phyloP scores from a whole-genome alignment of 2,888 invertebrate genomes.

The Plutella xylostella region DNA sequence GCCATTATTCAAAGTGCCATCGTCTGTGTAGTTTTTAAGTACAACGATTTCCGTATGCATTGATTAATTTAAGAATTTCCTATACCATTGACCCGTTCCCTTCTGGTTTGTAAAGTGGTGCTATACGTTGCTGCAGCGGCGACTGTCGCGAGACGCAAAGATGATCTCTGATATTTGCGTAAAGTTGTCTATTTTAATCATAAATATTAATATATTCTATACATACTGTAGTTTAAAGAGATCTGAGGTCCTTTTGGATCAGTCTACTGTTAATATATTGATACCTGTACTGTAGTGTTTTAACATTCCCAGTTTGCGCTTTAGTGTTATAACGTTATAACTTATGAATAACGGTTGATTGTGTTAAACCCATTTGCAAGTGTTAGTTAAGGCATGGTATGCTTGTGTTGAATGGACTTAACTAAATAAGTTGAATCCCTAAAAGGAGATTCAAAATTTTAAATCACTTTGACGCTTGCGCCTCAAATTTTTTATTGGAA shows the following conservation, averaged over 20 bases:
- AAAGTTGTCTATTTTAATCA: slow-evolving; percentile 42
- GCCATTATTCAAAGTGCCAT: slow-evolving; percentile 68
- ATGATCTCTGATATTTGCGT: slow-evolving; percentile 56
- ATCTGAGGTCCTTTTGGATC: slow-evolving; percentile 27
- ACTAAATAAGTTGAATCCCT: too few relatives aligned
- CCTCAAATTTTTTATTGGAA: too few relatives aligned
- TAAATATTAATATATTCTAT: slow-evolving; percentile 47
- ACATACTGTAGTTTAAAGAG: slow-evolving; percentile 39
- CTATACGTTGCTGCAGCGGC: slow-evolving; percentile 52
- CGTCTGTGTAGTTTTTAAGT: slow-evolving; percentile 61
- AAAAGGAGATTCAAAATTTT: too few relatives aligned
- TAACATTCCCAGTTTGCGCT: slow-evolving; percentile 67
- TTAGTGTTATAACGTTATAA: slow-evolving; percentile 56
- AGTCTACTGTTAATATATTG: slow-evolving; percentile 45
- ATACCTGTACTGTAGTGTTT: slow-evolving; percentile 62
- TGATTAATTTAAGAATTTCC: slow-evolving; percentile 25
- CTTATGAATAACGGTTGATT: not conserved
- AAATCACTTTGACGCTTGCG: too few relatives aligned
- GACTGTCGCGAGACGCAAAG: slow-evolving; percentile 28
- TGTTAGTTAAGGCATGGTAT: slow-evolving; percentile 58
- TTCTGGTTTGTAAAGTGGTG: slow-evolving; percentile 33
- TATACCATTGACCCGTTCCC: slow-evolving; percentile 15
- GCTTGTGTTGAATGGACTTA: slow-evolving; percentile 48
- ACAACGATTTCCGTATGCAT: slow-evolving; percentile 37
- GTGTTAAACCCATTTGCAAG: slow-evolving; percentile 46